These are phyloP conservation scores for Campoletis sonorensis DNA, from an alignment of 1,140 invertebrate species.

Conservation along the genomic window DNA sequence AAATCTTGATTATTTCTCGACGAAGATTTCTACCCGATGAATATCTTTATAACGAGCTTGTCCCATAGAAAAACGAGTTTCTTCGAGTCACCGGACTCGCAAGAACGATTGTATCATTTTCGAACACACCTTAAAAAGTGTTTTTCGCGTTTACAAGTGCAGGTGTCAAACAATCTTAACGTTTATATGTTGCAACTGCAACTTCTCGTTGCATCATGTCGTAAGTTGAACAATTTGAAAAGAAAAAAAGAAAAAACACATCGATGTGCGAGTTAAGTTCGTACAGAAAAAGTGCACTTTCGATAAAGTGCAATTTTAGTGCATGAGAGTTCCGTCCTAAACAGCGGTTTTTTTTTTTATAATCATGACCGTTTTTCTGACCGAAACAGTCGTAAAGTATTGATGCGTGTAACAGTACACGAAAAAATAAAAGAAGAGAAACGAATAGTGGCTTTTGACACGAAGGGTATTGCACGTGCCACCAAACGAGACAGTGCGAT, in stretches of 20 bases:
- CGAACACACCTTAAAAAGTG: background rate
- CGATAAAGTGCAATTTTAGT: no score
- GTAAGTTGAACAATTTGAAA: no score
- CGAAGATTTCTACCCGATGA: background rate
- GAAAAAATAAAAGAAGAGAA: background rate
- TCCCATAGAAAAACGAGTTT: background rate
- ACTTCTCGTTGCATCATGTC: background rate
- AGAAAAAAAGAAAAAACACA: no score
- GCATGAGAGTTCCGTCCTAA: no score
- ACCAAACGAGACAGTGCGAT: background rate
- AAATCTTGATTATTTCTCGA: background rate
- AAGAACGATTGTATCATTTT: background rate
- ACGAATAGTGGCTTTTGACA: background rate
- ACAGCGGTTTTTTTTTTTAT: no score
- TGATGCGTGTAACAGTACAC: background rate
- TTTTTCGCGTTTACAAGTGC: background rate
- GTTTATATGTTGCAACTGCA: background rate
- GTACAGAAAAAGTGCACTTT: no score
- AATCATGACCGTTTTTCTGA: no score
- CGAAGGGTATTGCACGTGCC: background rate
- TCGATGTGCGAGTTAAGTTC: no score
- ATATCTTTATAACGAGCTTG: background rate
- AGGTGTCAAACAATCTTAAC: no score
- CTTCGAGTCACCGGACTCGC: background rate
- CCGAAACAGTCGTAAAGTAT: background rate